Percentiles rank a stretch among this genome's conserved stretches.
Conservation (phyloP, 1,140 invertebrate species). For the Ips typographus region DNA sequence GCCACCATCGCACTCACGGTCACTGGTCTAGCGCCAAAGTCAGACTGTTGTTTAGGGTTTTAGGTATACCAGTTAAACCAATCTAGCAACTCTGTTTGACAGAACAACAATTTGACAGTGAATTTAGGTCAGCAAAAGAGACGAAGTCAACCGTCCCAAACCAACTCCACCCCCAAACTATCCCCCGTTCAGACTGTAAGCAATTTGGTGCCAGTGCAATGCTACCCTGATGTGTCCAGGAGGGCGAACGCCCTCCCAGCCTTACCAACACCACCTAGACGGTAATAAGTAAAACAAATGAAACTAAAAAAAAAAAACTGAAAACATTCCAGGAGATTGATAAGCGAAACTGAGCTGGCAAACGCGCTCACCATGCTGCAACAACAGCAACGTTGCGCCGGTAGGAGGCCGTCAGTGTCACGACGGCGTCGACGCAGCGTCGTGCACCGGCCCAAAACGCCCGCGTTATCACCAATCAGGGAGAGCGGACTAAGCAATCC, state of each 20-base stretch:
- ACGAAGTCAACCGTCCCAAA: conserved; percentile 35
- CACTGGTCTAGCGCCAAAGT: conserved; percentile 53
- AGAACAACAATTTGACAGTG: conserved; percentile 35
- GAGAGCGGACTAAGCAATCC: conserved; percentile 75
- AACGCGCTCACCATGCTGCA: conserved; percentile 46
- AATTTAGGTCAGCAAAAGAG: conserved; percentile 43
- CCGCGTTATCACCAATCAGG: conserved; percentile 67
- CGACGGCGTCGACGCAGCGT: conserved; percentile 47
- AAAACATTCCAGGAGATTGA: conserved; percentile 31
- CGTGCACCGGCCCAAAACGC: conserved; percentile 56
- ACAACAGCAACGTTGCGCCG: conserved; percentile 42
- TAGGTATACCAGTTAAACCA: conserved; percentile 42
- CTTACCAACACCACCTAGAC: conserved; percentile 43
- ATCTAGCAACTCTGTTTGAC: conserved; percentile 12
- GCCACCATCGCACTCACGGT: conserved; percentile 46
- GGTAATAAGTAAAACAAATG: conserved; percentile 7
- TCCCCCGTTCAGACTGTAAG: conserved; percentile 42
- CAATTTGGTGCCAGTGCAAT: conserved; percentile 44
- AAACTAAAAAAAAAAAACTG: too few relatives aligned
- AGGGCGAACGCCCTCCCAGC: conserved; percentile 40
- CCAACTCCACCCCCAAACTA: conserved; percentile 25
- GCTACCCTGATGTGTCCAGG: conserved; percentile 38
- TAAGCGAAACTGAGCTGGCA: conserved; percentile 48
- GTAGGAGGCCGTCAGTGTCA: conserved; percentile 41
- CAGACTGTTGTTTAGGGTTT: conserved; percentile 49